Conservation (phyloP, 2,797 vertebrate species). For the Pseudomugil tenellus region DNA sequence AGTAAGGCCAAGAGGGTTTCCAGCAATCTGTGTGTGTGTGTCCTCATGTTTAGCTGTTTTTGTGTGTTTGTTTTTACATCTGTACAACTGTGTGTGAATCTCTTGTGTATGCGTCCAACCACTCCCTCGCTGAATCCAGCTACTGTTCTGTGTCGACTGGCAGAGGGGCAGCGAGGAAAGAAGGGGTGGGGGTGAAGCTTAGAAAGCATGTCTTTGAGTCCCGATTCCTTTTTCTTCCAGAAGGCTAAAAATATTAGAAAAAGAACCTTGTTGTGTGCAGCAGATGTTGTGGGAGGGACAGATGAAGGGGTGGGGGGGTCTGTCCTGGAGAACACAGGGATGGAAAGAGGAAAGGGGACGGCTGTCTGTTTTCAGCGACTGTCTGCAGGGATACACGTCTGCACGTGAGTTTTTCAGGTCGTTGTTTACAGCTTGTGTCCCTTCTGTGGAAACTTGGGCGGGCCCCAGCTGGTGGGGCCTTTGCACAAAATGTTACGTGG, state of each 20-base stretch:
- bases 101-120: conserved; percentile 36
- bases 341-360: conserved; percentile 41
- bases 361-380: conserved; percentile 47
- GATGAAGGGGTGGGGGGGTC: conserved; percentile 37
- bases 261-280: conserved; percentile 76
- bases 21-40: conserved; percentile 31
- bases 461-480: conserved; percentile 19
- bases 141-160: conserved; percentile 74
- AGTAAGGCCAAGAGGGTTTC: conserved; percentile 44
- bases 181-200: conserved; percentile 13
- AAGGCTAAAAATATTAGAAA: conserved; percentile 76
- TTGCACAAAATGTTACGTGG: conserved; percentile 20
- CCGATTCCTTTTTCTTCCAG: conserved; percentile 54
- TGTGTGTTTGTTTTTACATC: conserved; percentile 58
- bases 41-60: conserved; percentile 35
- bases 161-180: conserved; percentile 47
- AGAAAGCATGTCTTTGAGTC: conserved; percentile 81
- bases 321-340: conserved; percentile 28
- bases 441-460: conserved; percentile 29
- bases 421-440: conserved; percentile 34
- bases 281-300: conserved; percentile 54
- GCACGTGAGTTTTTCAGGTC: conserved; percentile 53
- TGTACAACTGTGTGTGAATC: conserved; percentile 46
- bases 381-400: conserved; percentile 49
- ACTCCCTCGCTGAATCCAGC: conserved; percentile 73